Base-by-base conservation (phyloP, 2,888 invertebrate genomes). In the Sinohyriopsis cumingii region DNA sequence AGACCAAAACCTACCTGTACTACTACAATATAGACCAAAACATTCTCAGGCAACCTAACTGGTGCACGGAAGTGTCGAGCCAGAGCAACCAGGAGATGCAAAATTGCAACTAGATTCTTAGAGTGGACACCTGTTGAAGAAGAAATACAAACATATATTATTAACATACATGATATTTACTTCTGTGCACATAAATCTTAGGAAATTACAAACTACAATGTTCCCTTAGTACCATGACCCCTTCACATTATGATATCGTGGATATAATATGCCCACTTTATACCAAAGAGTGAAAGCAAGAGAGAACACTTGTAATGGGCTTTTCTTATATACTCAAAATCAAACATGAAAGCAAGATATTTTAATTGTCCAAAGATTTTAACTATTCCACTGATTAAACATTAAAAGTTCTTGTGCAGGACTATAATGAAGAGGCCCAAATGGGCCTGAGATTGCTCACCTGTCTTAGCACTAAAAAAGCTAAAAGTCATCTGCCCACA, bases 61-160 rank as follows among this genome's bases (percentile, higher is more conserved):
- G 99, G 99, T 0, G 99, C 98, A 57, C 99, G 92, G 90, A 97
- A 99, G 90, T 97, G 95, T 63, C 98, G 93, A 3, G 87, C 99
- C 73, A 99, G 90, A 0, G 96, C 95, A 20, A 99, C 98, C 80
- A 99, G 89, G 55, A 99, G 91, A 90, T 99, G 98, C 68, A 99
- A 92, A 86, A 99, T 99, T 1, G 98, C 94, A 9, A 99, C 96
- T 79, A 99, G 93, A 90, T 98, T 98, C 91, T 99, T 99, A 0
- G 96, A 95, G 91, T 99, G 99, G 59, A 99, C 94, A 82, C 84
- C 88, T 88, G 78, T n/a, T 77, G 66, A 67, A 57, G 65, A 54
- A 63, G 45, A 45, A 45, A 63, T 33, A 22, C 22, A 63, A 28
- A 54, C 33, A 54, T 20, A 33, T 9, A 24, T 28, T 33, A 19